Conservation (phyloP, 2,888 invertebrate genomes). For the Rhamnusium bicolor region DNA sequence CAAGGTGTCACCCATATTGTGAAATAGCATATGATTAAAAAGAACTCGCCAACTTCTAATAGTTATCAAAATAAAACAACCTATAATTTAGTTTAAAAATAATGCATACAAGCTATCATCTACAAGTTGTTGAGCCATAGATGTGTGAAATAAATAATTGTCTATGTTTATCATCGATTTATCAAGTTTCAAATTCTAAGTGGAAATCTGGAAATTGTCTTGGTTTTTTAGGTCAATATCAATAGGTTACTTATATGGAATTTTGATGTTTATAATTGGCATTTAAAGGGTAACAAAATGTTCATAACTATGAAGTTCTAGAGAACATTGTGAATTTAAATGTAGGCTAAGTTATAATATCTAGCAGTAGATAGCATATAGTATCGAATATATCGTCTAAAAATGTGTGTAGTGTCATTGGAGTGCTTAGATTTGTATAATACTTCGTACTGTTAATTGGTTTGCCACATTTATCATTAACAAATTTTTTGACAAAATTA, state of each 20-base stretch:
- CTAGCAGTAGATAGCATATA: slow-evolving; percentile 69
- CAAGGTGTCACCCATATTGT: background rate
- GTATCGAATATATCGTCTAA: slow-evolving; percentile 69
- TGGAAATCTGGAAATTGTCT: background rate
- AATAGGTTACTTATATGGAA: background rate
- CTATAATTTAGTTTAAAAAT: background rate
- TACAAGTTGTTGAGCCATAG: background rate
- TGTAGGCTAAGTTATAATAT: slow-evolving; percentile 68
- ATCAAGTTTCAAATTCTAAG: too few relatives aligned
- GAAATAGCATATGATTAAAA: background rate
- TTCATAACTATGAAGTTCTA: slow-evolving; percentile 53
- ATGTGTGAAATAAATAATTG: background rate
- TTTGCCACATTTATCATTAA: slow-evolving; percentile 17
- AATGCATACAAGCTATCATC: background rate
- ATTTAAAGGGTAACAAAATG: slow-evolving; percentile 49
- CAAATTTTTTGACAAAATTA: slow-evolving; percentile 19
- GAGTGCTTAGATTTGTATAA: slow-evolving; percentile 67
- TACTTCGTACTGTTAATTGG: slow-evolving; percentile 47
- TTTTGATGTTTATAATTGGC: slow-evolving; percentile 56
- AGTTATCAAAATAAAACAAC: background rate
- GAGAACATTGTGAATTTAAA: slow-evolving; percentile 66
- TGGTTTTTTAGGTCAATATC: background rate
- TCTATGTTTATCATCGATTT: too few relatives aligned
- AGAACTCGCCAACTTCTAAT: background rate
- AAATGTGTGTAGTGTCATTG: slow-evolving; percentile 70